These are phyloP conservation scores for Rhogogaster chlorosoma DNA, from an alignment of 2,888 invertebrate genomes.

Conservation along the genomic window DNA sequence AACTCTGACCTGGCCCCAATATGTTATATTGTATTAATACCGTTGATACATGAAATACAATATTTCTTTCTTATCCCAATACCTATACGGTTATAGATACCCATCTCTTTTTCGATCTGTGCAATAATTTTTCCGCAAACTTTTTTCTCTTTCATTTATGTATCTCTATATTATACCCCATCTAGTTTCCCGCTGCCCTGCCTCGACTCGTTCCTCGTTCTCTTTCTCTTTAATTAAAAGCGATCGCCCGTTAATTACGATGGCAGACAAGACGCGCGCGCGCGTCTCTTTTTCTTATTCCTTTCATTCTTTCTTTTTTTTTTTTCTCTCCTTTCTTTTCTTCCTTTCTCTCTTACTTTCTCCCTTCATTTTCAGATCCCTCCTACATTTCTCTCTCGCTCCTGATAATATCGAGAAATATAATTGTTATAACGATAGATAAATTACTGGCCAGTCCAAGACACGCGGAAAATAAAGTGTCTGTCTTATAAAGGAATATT, in stretches of 20 bases:
- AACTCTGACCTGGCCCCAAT: too few species aligned
- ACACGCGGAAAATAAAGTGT: too few species aligned
- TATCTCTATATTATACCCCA: neutral
- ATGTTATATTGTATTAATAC: too few species aligned
- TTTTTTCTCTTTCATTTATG: neutral
- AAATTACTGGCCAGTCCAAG: neutral
- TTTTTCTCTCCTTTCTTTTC: neutral
- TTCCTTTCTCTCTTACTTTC: neutral
- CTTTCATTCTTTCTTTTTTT: neutral
- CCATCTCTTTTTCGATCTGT: neutral
- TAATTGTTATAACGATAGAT: neutral
- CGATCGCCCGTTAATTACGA: slow-evolving; percentile 43
- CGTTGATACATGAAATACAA: neutral
- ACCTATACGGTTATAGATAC: neutral
- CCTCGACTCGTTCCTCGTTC: neutral
- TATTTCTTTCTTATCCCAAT: neutral
- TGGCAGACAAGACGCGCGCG: neutral
- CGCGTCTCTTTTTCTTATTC: neutral
- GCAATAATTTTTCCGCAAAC: neutral
- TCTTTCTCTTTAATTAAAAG: slow-evolving; percentile 22
- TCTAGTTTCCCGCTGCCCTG: neutral
- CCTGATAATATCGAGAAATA: neutral
- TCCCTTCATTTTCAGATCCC: neutral
- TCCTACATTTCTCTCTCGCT: neutral
- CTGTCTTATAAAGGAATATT: too few species aligned